Conservation (phyloP, 2,888 invertebrate genomes). For the Meteorus colon region DNA sequence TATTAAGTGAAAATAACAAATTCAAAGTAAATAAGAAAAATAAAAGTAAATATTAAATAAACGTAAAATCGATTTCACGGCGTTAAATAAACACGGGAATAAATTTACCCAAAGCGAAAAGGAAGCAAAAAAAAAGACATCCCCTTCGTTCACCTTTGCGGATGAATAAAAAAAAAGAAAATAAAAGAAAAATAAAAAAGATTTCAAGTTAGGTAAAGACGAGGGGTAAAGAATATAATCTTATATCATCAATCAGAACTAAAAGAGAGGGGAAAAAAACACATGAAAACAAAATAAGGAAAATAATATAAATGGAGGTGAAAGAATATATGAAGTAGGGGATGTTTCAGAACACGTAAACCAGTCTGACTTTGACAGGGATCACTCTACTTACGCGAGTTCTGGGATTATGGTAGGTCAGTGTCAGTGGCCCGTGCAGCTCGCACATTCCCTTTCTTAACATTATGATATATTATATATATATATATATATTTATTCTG, state of each 20-base stretch:
- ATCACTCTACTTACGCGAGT: not conserved
- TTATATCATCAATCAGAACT: not conserved
- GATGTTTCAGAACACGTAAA: not conserved
- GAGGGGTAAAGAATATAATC: slow-evolving; percentile 6
- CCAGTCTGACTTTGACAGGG: slow-evolving; percentile 3
- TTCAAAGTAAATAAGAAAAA: not conserved
- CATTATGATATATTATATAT: slow-evolving; percentile 1
- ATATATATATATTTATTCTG: too few relatives aligned
- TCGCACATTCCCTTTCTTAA: not conserved
- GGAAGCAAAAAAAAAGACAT: not conserved
- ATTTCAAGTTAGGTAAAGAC: slow-evolving; percentile 1
- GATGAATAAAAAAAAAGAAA: not conserved
- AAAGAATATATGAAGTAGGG: not conserved
- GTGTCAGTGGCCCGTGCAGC: slow-evolving; percentile 30
- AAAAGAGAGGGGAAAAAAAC: not conserved
- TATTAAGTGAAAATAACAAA: not conserved
- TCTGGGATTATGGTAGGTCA: slow-evolving; percentile 33
- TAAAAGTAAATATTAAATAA: slow-evolving; percentile 7
- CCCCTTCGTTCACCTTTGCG: not conserved
- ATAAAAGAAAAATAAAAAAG: not conserved
- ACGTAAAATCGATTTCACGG: slow-evolving; percentile 2
- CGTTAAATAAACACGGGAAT: slow-evolving; percentile 10
- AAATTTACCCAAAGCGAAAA: not conserved
- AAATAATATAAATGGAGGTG: not conserved
- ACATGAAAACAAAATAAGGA: not conserved